A percentile compares a stretch with the other conserved stretches of the same genome.
phyloP scores from a whole-genome alignment of 2,888 invertebrate species.

The Monochamus alternatus region DNA sequence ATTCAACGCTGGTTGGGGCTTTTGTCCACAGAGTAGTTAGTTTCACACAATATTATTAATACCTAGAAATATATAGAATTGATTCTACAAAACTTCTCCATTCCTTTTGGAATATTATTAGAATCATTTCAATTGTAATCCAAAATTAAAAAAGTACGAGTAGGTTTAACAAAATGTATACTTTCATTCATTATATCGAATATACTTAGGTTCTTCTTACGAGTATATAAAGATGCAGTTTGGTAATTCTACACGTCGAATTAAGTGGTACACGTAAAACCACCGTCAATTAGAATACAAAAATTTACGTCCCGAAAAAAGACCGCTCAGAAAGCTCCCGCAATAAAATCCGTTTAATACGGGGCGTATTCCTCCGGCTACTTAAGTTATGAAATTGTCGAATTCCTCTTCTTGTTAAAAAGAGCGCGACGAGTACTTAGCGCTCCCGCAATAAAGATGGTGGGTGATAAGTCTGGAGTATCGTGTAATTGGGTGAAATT shows the following conservation, averaged over 20 bases:
- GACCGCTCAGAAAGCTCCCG: not conserved
- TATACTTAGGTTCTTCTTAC: no score
- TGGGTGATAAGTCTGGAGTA: slow-evolving; percentile 55
- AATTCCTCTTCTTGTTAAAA: slow-evolving; percentile 32
- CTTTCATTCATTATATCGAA: no score
- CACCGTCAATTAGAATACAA: not conserved
- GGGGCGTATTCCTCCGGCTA: slow-evolving; percentile 7
- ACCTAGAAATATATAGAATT: no score
- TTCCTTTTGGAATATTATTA: no score
- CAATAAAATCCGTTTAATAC: slow-evolving; percentile 21
- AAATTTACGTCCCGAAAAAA: slow-evolving; percentile 1
- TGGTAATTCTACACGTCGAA: not conserved
- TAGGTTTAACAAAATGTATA: no score
- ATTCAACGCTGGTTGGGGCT: no score
- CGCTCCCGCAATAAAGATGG: slow-evolving; percentile 53
- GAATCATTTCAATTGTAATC: no score
- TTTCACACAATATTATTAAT: no score
- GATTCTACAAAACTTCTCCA: no score
- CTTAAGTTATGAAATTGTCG: slow-evolving; percentile 31
- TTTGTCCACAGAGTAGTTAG: no score
- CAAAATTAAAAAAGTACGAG: no score
- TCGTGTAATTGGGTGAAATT: slow-evolving; percentile 57
- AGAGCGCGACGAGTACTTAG: slow-evolving; percentile 46
- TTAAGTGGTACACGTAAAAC: not conserved
- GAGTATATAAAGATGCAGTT: not conserved